A percentile compares a stretch with the other conserved stretches of the same genome.
Conservation (phyloP, 2,888 invertebrate species). For the Apamea epomidion region DNA sequence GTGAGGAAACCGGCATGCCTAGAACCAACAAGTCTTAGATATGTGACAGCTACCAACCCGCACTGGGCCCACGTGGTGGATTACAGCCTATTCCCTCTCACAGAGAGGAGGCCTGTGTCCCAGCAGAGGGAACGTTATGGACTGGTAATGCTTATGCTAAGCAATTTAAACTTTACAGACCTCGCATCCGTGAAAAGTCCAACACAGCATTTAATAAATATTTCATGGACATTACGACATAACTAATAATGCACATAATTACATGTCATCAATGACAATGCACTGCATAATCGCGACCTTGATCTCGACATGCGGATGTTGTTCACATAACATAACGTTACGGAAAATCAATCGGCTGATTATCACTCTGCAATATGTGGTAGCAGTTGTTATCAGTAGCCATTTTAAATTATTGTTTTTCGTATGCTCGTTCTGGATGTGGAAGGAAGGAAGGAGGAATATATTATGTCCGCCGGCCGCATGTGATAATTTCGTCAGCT, state of each 20-base stretch:
- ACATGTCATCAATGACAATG: conserved; percentile 44
- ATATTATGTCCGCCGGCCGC: background rate
- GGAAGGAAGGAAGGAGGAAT: background rate
- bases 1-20: background rate
- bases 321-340: conserved; percentile 14
- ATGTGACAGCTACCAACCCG: background rate
- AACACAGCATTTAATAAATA: conserved; percentile 45
- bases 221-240: conserved; percentile 44
- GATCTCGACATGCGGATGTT: conserved; percentile 52
- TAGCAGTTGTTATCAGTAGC: background rate
- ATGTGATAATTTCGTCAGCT: background rate
- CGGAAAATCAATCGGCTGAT: conserved; percentile 30
- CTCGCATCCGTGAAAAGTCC: background rate
- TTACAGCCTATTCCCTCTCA: background rate
- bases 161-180: background rate
- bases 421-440: background rate
- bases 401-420: background rate
- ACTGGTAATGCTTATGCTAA: background rate
- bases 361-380: conserved; percentile 28
- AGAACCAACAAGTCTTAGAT: background rate
- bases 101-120: background rate
- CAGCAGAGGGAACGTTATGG: background rate
- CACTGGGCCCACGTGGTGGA: background rate
- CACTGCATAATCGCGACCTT: conserved; percentile 52
- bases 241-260: conserved; percentile 56